These are phyloP conservation scores for Tenthredo mesomela DNA, from an alignment of 2,888 invertebrate genomes.

Conservation along the genomic window DNA sequence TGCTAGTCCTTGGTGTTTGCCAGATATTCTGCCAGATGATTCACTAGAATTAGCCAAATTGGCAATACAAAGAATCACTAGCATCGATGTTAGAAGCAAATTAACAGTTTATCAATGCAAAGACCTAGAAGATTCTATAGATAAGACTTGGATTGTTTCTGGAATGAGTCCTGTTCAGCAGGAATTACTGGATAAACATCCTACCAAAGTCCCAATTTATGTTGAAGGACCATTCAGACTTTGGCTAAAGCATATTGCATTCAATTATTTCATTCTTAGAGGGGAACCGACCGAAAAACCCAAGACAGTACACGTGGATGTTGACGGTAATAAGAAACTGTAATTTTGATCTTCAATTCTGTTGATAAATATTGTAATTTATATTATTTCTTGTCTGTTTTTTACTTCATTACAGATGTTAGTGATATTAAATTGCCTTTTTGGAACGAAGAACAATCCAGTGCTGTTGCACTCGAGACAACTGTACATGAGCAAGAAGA, in stretches of 20 bases:
- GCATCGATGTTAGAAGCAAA: conserved; percentile 87
- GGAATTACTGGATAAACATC: conserved; percentile 84
- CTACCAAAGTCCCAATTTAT: conserved; percentile 83
- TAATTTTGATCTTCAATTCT: not conserved
- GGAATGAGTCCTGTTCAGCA: conserved; percentile 90
- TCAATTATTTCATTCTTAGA: conserved; percentile 91
- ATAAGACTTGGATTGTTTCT: conserved; percentile 96
- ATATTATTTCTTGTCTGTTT: conserved; percentile 36
- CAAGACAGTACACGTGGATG: conserved; percentile 74
- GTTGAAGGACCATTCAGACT: conserved; percentile 93
- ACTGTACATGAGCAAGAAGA: conserved; percentile 96
- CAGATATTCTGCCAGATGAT: conserved; percentile 88
- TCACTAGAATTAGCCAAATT: conserved; percentile 88
- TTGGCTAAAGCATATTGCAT: conserved; percentile 87
- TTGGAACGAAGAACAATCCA: conserved; percentile 77
- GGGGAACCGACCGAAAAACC: conserved; percentile 82
- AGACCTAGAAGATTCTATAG: conserved; percentile 87
- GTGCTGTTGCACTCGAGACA: conserved; percentile 75
- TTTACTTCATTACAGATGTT: conserved; percentile 82
- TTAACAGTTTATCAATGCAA: conserved; percentile 84
- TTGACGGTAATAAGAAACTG: conserved; percentile 82
- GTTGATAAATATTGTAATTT: conserved; percentile 43
- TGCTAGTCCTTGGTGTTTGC: conserved; percentile 91
- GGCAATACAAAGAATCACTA: conserved; percentile 91
- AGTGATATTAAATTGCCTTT: conserved; percentile 83